Conservation (phyloP, 2,113 vertebrate genomes). For the Sphyrna mokarran region DNA sequence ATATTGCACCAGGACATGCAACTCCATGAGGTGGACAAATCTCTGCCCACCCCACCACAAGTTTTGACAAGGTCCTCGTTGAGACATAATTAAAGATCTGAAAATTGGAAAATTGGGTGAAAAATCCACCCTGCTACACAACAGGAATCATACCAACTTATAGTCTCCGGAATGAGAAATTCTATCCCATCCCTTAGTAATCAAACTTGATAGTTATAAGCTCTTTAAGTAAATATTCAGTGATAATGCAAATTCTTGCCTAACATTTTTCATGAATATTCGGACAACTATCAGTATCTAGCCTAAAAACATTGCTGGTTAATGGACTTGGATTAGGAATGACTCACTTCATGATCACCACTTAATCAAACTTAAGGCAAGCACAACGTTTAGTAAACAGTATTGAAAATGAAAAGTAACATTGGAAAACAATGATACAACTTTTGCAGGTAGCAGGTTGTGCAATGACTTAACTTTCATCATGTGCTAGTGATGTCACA, state of each 20-base stretch:
- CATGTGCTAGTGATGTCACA: slow-evolving; percentile 24
- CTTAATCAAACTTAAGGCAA: background rate
- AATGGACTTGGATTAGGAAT: background rate
- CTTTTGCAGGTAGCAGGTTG: background rate
- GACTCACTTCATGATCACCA: background rate
- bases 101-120: no score
- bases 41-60: no score
- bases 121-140: no score
- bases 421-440: background rate
- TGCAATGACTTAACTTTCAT: background rate
- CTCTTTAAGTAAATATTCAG: background rate
- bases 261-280: background rate
- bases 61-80: no score
- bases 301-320: background rate
- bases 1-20: no score
- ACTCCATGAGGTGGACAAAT: no score
- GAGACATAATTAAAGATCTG: no score
- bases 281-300: background rate
- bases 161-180: background rate
- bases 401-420: background rate
- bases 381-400: background rate
- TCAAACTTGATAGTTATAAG: background rate
- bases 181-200: background rate
- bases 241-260: background rate
- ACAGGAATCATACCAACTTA: no score